Conservation (phyloP, 2,797 vertebrate species). For the Enteromius unitaeniatus region DNA sequence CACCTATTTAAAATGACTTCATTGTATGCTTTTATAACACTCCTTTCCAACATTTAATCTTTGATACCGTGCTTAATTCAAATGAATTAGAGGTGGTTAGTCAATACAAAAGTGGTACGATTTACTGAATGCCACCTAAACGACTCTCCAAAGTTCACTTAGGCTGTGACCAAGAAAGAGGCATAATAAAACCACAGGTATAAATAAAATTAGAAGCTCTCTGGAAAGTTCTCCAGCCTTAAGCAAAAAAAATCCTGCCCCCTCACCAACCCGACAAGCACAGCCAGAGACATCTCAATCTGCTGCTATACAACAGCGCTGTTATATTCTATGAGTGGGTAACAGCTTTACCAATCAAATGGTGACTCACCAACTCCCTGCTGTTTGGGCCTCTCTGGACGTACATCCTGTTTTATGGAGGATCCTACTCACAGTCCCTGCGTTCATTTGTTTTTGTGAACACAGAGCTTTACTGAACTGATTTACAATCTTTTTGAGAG, state of each 20-base stretch:
- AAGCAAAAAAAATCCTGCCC: neutral
- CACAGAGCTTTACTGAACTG: neutral
- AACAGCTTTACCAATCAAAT: conserved; percentile 55
- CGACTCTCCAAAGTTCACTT: neutral
- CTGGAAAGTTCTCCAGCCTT: conserved; percentile 10
- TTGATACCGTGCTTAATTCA: neutral
- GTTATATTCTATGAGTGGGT: conserved; percentile 48
- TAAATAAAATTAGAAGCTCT: conserved; percentile 29
- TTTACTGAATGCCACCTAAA: neutral
- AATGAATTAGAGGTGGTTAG: neutral
- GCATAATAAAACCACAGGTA: conserved; percentile 24
- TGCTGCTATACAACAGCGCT: conserved; percentile 25
- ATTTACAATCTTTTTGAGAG: neutral
- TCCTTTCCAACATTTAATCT: neutral
- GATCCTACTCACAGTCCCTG: conserved; percentile 56
- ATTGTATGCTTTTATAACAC: neutral
- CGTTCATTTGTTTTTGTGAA: neutral
- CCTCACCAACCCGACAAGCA: conserved; percentile 14
- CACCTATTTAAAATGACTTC: neutral
- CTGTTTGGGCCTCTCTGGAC: conserved; percentile 77
- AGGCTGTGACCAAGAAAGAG: neutral
- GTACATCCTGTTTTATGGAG: conserved; percentile 75
- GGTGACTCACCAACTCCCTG: conserved; percentile 71
- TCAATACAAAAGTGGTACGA: neutral
- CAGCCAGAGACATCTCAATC: conserved; percentile 7